A percentile compares a stretch with the other conserved stretches of the same genome.
These are phyloP conservation scores for Poecile montanus DNA, from an alignment of 2,797 vertebrate species.

Conservation along the genomic window DNA sequence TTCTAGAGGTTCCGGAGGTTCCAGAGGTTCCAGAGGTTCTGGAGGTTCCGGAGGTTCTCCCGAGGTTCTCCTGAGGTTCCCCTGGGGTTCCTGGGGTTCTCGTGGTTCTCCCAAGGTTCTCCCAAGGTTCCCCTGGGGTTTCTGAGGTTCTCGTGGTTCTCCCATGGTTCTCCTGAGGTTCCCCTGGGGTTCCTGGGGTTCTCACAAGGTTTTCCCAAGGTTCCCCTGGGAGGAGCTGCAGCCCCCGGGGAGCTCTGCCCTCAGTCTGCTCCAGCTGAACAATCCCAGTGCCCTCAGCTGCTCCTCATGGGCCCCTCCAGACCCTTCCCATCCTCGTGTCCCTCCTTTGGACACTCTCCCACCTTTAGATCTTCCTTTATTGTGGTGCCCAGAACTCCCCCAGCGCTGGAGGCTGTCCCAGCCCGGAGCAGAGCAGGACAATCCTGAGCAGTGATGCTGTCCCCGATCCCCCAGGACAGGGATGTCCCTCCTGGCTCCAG, in stretches of 20 bases:
- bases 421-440: neutral
- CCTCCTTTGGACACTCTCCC: neutral
- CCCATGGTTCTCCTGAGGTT: no score
- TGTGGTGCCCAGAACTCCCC: neutral
- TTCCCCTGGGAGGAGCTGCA: neutral
- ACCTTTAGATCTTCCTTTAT: neutral
- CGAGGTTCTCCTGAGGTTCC: no score
- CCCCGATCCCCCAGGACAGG: neutral
- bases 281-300: neutral
- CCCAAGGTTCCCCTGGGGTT: no score
- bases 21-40: no score
- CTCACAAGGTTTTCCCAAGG: no score
- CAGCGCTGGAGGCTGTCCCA: neutral
- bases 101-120: no score
- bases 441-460: neutral
- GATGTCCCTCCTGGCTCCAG: neutral
- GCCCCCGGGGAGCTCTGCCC: neutral
- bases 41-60: no score
- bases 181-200: no score
- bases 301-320: neutral
- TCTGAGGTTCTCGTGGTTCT: no score
- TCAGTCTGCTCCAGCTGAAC: neutral
- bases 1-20: no score
- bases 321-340: neutral
- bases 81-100: no score